Conservation (phyloP, 2,113 vertebrate species). For the Lethenteron reissneri region DNA sequence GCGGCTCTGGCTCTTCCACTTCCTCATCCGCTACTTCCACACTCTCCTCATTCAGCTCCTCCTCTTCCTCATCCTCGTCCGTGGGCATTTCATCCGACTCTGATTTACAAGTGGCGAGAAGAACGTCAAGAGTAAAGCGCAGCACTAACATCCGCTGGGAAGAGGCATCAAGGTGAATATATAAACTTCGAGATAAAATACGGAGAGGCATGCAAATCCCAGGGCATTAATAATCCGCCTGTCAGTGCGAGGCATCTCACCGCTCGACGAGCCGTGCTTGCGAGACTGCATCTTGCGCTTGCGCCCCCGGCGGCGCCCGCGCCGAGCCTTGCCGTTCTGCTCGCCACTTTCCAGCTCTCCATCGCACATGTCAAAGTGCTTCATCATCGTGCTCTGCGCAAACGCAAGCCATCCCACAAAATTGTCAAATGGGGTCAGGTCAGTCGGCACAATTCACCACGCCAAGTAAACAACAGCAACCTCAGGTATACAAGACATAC, state of each 20-base stretch:
- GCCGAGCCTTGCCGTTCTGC: constrained; percentile 1
- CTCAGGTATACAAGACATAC: too few species aligned
- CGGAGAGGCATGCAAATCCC: too few species aligned
- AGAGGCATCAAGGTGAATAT: too few species aligned
- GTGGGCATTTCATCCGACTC: not conserved
- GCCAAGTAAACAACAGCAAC: too few species aligned
- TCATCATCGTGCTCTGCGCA: constrained; percentile 6
- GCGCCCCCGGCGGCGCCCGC: constrained; percentile 3
- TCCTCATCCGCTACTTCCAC: constrained; percentile 4
- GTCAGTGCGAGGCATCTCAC: not conserved
- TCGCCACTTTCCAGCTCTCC: not conserved
- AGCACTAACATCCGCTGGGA: too few species aligned
- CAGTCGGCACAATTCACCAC: too few species aligned
- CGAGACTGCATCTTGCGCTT: constrained; percentile 4
- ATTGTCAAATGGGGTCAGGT: too few species aligned
- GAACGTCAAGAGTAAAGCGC: too few species aligned
- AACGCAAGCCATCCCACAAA: too few species aligned
- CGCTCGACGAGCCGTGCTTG: not conserved
- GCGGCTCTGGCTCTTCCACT: not conserved
- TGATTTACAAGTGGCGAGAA: not conserved
- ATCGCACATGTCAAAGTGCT: constrained; percentile 2
- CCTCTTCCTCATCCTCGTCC: constrained; percentile 3
- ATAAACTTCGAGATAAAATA: too few species aligned
- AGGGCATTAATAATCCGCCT: too few species aligned
- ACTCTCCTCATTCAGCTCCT: not conserved